Evolutionary conservation across 1,140 invertebrate genomes (phyloP).

Genomic region (Pissodes strobi): DNA sequence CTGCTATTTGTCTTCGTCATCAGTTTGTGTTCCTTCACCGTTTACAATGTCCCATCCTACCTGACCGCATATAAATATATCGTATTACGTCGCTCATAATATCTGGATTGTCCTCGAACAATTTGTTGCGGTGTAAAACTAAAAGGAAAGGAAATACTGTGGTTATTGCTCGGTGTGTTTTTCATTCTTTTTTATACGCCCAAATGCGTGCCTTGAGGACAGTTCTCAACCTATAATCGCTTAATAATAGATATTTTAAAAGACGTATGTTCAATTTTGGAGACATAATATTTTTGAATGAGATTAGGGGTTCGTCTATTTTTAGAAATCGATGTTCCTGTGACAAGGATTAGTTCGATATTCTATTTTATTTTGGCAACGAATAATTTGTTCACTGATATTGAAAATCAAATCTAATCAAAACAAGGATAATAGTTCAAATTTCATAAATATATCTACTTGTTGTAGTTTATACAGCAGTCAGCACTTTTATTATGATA

Average conservation of each 20-base stretch:
- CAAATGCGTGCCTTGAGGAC: constrained; percentile 18
- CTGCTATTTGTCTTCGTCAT: constrained; percentile 22
- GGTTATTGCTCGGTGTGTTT: constrained; percentile 25
- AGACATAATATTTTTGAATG: too few relatives aligned
- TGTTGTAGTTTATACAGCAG: too few relatives aligned
- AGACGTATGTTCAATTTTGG: too few relatives aligned
- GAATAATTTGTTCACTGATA: too few relatives aligned
- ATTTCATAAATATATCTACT: too few relatives aligned
- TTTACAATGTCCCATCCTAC: constrained; percentile 25
- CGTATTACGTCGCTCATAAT: constrained; percentile 30
- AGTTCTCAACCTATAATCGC: constrained; percentile 20
- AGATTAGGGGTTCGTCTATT: too few relatives aligned
- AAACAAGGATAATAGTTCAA: too few relatives aligned
- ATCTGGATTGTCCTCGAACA: constrained; percentile 32
- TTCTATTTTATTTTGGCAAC: too few relatives aligned
- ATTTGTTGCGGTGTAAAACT: constrained; percentile 30
- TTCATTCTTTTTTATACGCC: constrained; percentile 18
- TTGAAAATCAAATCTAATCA: too few relatives aligned
- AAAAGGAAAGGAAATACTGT: constrained; percentile 31
- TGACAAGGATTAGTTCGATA: too few relatives aligned
- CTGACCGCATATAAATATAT: constrained; percentile 34
- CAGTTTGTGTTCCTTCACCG: background rate
- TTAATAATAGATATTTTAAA: constrained; percentile 12
- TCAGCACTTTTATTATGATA: too few relatives aligned
- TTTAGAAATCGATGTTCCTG: too few relatives aligned